Base-by-base conservation (phyloP, 1,140 invertebrate species). In the Drosophila ohnishii region DNA sequence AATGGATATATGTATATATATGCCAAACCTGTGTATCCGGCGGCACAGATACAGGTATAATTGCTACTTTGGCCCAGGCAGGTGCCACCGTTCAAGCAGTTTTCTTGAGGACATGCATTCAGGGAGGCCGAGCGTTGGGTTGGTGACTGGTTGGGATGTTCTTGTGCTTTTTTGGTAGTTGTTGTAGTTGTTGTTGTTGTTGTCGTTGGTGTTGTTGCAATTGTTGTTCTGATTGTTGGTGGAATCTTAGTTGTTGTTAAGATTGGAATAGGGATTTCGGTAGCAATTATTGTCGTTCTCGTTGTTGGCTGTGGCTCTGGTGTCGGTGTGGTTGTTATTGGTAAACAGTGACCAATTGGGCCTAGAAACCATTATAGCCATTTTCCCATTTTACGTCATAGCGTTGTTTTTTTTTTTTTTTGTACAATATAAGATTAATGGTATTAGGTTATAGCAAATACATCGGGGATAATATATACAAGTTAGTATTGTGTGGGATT, bases 31-130 rank as follows among this genome's bases (percentile, higher is more conserved):
- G 91, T 90, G 78, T 91, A 93, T 77, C 92, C 92, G 74, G 84
- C 85, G 66, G 90, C 92, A 91, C 94, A 94, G 44, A 92, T 84
- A 88, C 94, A 94, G 45, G 91, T 90, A 81, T 93, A 93, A 77
- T 92, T 92, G 66, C 90, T 91, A 75, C 91, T 90, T 70, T 79
- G 90, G 79, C 92, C 92, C 45, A 85, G 75, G 76, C 92, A 93
- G 73, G 92, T 92, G 69, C 91, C 92, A 80, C 91, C 92, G 70
- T 92, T 92, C 59, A 91, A 80, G 90, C 92, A 93, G 53, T 90
- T 86, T 71, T 88, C 84, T 81, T 78, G 81, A 70, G 90, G 78
- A 78, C 91, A 92, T 91, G 90, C 90, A 88, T 80, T 91, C 77
- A 90, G 80, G 73, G 86, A 72, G 61, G 90, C 91, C 61, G 82